phyloP scores from a whole-genome alignment of 1,140 invertebrate genomes.

The Drosophila kepulauana region DNA sequence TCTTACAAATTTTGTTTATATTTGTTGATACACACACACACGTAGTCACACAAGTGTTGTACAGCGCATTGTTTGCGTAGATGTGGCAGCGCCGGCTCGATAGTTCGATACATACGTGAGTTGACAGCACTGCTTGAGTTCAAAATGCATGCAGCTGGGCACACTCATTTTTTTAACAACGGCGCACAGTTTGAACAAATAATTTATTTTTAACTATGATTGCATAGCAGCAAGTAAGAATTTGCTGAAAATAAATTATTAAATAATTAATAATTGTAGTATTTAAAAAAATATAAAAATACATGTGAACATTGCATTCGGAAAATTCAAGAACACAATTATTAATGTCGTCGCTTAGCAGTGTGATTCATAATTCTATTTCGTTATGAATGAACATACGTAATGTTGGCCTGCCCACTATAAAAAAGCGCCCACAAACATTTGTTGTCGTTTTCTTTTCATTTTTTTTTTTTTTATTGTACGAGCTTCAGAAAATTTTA shows the following conservation, averaged over 20 bases:
- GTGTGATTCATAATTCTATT: constrained; percentile 36
- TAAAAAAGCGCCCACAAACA: constrained; percentile 25
- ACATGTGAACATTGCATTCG: not conserved
- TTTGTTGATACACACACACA: constrained; percentile 38
- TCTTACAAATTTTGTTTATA: constrained; percentile 37
- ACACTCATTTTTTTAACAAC: not conserved
- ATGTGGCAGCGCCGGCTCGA: constrained; percentile 3
- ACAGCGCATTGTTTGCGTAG: not conserved
- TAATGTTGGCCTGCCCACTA: constrained; percentile 12
- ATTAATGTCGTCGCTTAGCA: constrained; percentile 2
- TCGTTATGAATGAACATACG: constrained; percentile 36
- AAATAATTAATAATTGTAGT: not conserved
- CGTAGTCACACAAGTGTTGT: constrained; percentile 33
- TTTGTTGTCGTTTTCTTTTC: not conserved
- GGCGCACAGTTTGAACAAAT: not conserved
- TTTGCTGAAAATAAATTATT: not conserved
- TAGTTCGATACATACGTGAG: not conserved
- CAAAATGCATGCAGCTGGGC: not conserved
- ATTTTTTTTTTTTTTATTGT: not conserved
- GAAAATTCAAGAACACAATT: constrained; percentile 3
- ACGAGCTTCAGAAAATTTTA: constrained; percentile 29
- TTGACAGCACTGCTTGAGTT: not conserved
- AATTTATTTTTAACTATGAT: too few species aligned
- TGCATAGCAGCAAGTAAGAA: not conserved
- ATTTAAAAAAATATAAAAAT: not conserved